A percentile compares a stretch with the other conserved stretches of the same genome.
These are phyloP conservation scores for Pocillopora meandrina DNA, from an alignment of 92 coral and sea anemone species.

Conservation along the genomic window DNA sequence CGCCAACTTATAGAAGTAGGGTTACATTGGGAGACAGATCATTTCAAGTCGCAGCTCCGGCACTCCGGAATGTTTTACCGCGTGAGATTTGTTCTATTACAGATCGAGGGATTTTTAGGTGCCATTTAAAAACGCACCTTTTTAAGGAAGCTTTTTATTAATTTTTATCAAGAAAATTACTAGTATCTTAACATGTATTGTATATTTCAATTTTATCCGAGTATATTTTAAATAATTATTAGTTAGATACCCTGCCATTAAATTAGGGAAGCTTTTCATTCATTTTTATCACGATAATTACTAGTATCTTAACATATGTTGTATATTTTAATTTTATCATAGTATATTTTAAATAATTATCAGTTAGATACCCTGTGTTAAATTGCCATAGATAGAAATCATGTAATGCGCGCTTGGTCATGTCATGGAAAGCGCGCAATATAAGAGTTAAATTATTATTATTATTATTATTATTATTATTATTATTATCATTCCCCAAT, in stretches of 20 bases:
- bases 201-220: constrained; percentile 17
- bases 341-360: not conserved
- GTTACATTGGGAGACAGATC: too few relatives aligned
- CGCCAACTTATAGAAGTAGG: too few relatives aligned
- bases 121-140: not conserved
- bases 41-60: too few relatives aligned
- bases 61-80: constrained; percentile 31
- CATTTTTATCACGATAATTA: too few relatives aligned
- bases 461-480: too few relatives aligned
- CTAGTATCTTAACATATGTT: not conserved
- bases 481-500: too few relatives aligned
- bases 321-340: too few relatives aligned
- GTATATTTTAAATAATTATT: not conserved
- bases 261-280: too few relatives aligned
- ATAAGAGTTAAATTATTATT: not conserved
- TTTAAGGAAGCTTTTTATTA: constrained; percentile 3
- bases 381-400: constrained; percentile 1
- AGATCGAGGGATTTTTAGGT: not conserved
- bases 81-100: not conserved
- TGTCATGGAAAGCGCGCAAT: not conserved
- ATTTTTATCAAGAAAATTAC: constrained; percentile 2
- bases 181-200: not conserved
- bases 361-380: constrained; percentile 5
- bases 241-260: too few relatives aligned
- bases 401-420: constrained; percentile 1